Percentiles rank a stretch among this genome's conserved stretches.
Conservation (phyloP, 1,140 invertebrate species). For the Pemphigus obesinymphae region DNA sequence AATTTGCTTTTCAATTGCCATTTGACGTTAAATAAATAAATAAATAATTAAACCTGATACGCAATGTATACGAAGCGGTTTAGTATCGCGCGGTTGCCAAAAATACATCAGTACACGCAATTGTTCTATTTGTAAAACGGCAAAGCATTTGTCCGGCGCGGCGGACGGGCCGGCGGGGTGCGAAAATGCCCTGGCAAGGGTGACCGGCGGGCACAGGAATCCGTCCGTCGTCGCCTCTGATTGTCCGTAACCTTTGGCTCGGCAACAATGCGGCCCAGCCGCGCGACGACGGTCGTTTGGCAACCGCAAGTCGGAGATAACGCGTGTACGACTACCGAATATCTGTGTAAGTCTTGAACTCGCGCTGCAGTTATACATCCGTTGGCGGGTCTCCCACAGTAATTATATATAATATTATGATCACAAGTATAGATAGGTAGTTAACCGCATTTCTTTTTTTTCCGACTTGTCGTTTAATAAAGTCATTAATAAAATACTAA, state of each 20-base stretch:
- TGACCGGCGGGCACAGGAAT: neutral
- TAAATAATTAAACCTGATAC: too few species aligned
- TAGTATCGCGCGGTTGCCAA: neutral
- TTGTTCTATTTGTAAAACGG: conserved; percentile 6
- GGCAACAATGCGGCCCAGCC: neutral
- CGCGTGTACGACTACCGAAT: conserved; percentile 13
- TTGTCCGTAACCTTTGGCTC: conserved; percentile 36
- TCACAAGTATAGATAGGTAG: too few species aligned
- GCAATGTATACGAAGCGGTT: neutral
- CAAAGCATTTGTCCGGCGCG: neutral
- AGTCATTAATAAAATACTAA: too few species aligned
- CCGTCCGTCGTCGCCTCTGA: conserved; percentile 37
- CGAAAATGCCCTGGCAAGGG: conserved; percentile 5
- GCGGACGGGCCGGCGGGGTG: neutral
- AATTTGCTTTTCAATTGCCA: too few species aligned
- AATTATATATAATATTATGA: too few species aligned
- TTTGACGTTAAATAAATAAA: too few species aligned
- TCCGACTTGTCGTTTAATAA: too few species aligned
- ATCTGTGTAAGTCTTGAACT: conserved; percentile 35
- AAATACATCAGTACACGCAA: neutral
- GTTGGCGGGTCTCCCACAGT: too few species aligned
- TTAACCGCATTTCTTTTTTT: too few species aligned
- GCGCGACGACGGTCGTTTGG: conserved; percentile 9
- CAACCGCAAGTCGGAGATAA: neutral
- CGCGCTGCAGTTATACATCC: neutral